These are phyloP conservation scores for Sarcophaga variegata DNA, from an alignment of 2,888 invertebrate genomes.

Conservation along the genomic window DNA sequence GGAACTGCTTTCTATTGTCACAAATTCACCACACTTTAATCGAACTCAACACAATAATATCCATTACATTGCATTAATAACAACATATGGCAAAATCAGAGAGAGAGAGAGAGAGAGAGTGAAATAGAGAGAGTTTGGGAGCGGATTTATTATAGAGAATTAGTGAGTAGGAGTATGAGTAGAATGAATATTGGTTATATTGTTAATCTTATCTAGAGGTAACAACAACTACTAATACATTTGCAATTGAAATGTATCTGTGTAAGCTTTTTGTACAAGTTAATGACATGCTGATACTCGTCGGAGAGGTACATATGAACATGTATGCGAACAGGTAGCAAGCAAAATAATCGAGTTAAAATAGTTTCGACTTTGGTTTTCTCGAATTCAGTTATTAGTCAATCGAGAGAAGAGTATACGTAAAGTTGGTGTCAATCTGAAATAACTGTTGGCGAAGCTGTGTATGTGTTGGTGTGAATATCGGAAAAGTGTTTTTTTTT, in stretches of 20 bases:
- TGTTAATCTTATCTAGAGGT: constrained; percentile 53
- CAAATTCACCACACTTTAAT: constrained; percentile 16
- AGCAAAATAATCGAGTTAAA: constrained; percentile 20
- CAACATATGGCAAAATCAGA: constrained; percentile 3
- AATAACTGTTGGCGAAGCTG: not conserved
- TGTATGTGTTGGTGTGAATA: constrained; percentile 36
- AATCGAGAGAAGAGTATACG: constrained; percentile 65
- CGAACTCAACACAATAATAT: constrained; percentile 17
- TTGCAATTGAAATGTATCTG: constrained; percentile 27
- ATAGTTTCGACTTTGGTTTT: constrained; percentile 33
- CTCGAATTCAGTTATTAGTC: constrained; percentile 52
- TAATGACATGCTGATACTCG: constrained; percentile 6
- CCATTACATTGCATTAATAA: constrained; percentile 24
- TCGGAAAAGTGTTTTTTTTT: constrained; percentile 35
- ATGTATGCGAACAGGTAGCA: constrained; percentile 59
- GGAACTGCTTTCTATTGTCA: constrained; percentile 7
- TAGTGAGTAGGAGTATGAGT: constrained; percentile 6
- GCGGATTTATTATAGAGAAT: not conserved
- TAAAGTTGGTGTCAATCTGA: constrained; percentile 51
- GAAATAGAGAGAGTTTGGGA: too few relatives aligned
- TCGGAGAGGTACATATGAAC: constrained; percentile 8
- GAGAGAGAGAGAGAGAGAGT: not conserved
- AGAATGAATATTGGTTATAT: constrained; percentile 1
- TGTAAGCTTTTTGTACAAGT: constrained; percentile 34
- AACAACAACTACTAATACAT: constrained; percentile 20